phyloP scores from a whole-genome alignment of 2,888 invertebrate genomes.

The Ophion ventricosus region DNA sequence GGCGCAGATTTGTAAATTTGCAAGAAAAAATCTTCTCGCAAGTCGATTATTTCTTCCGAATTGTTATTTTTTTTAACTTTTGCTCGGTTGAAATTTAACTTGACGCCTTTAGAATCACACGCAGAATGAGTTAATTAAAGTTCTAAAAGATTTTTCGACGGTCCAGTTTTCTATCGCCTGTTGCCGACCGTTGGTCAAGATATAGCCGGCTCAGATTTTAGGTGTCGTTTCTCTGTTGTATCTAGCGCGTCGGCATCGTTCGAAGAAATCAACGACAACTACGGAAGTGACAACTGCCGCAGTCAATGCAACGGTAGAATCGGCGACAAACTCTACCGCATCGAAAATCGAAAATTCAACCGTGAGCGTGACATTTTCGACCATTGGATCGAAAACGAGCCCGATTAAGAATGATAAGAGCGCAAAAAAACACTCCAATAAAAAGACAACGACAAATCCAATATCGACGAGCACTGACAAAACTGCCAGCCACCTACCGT shows the following conservation, averaged over 20 bases:
- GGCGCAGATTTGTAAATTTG: too few species aligned
- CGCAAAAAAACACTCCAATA: not conserved
- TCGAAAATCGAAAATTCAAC: not conserved
- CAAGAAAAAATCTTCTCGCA: too few species aligned
- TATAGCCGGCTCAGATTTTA: not conserved
- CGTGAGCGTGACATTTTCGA: not conserved
- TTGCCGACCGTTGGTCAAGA: too few species aligned
- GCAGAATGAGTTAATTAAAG: too few species aligned
- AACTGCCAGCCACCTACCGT: not conserved
- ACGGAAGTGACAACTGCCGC: constrained; percentile 26
- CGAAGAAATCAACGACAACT: constrained; percentile 37
- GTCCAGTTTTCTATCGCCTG: too few species aligned
- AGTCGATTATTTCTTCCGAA: too few species aligned
- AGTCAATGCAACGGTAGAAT: not conserved
- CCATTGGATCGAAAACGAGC: not conserved
- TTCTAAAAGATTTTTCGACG: too few species aligned
- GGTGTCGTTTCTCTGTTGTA: not conserved
- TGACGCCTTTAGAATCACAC: too few species aligned
- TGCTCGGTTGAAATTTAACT: too few species aligned
- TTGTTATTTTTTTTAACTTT: too few species aligned
- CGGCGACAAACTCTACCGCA: not conserved
- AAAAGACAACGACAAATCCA: constrained; percentile 2
- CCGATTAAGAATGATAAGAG: not conserved
- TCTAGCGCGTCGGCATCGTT: constrained; percentile 33
- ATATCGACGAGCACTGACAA: not conserved